phyloP scores from a whole-genome alignment of 2,888 invertebrate genomes.

The Amblyjoppa fuscipennis region DNA sequence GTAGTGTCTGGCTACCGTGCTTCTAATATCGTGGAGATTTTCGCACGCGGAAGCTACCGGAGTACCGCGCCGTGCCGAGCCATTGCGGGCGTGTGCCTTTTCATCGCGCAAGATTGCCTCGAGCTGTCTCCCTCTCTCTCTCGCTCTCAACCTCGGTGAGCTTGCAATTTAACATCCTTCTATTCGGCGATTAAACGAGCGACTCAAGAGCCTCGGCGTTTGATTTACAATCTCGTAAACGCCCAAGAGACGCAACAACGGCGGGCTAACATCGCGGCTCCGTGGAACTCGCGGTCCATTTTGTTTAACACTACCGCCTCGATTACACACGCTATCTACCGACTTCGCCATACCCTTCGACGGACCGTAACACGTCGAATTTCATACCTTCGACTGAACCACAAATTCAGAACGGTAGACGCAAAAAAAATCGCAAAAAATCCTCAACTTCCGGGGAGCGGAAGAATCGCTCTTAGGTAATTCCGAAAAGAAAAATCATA shows the following conservation, averaged over 20 bases:
- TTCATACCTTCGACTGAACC: neutral
- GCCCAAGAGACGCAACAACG: conserved; percentile 67
- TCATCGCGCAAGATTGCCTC: conserved; percentile 33
- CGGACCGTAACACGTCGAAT: neutral
- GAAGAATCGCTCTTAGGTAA: neutral
- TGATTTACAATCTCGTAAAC: conserved; percentile 80
- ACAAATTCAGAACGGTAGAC: neutral
- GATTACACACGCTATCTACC: neutral
- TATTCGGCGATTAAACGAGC: conserved; percentile 78
- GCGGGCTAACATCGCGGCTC: conserved; percentile 11
- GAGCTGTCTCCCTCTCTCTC: conserved; percentile 26
- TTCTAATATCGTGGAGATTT: conserved; percentile 9
- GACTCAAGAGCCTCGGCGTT: conserved; percentile 41
- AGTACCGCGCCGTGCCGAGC: neutral
- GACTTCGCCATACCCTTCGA: neutral
- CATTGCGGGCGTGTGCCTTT: conserved; percentile 15
- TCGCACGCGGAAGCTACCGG: conserved; percentile 10
- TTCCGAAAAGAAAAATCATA: neutral
- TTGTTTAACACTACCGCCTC: conserved; percentile 9
- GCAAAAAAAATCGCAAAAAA: neutral
- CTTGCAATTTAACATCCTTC: conserved; percentile 72
- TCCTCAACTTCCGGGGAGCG: neutral
- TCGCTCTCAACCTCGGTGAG: conserved; percentile 37
- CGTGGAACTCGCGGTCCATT: conserved; percentile 2
- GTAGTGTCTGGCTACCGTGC: conserved; percentile 16